Percentiles rank a stretch among this genome's conserved stretches.
Evolutionary conservation across 2,113 vertebrate genomes (phyloP).

Genomic region (Corythaixoides concolor): DNA sequence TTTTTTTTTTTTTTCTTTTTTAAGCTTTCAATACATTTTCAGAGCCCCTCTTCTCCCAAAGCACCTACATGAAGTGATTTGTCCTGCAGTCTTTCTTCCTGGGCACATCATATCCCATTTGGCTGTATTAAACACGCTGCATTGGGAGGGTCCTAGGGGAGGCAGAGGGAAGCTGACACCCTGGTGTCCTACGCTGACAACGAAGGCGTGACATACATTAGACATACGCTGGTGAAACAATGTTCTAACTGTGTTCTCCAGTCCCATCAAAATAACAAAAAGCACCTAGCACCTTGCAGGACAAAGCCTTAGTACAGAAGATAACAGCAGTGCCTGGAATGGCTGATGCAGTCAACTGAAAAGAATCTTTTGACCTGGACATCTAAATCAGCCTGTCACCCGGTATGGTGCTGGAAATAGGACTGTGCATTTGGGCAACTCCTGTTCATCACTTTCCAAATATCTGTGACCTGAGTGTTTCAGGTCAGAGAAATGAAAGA

Average conservation of each 20-base stretch:
- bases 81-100: background rate
- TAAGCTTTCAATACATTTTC: background rate
- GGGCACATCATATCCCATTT: background rate
- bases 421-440: background rate
- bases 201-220: background rate
- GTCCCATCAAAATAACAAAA: background rate
- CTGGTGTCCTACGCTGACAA: background rate
- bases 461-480: background rate
- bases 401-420: background rate
- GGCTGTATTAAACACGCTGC: background rate
- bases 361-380: background rate
- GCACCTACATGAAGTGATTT: background rate
- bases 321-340: background rate
- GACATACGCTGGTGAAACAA: background rate
- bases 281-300: background rate
- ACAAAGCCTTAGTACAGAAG: background rate
- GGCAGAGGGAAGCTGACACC: background rate
- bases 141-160: background rate
- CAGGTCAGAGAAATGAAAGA: background rate
- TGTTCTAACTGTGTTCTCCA: background rate
- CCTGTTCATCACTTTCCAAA: background rate
- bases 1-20: background rate
- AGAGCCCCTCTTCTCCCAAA: background rate
- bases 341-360: background rate
- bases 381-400: constrained; percentile 27